A percentile compares a stretch with the other conserved stretches of the same genome.
phyloP scores from a whole-genome alignment of 2,888 invertebrate species.

The Scelioninae gen. 1 region DNA sequence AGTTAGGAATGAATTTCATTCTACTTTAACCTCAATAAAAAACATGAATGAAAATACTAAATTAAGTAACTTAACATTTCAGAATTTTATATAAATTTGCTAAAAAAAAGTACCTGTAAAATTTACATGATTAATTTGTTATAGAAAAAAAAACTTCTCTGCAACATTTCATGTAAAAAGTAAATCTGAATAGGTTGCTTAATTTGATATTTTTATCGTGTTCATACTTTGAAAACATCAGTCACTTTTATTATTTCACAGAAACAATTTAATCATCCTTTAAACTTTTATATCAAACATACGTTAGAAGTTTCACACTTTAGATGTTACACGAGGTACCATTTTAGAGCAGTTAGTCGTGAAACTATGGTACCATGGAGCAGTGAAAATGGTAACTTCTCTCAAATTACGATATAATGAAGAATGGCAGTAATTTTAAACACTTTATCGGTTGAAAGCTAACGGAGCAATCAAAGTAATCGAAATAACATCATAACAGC shows the following conservation, averaged over 20 bases:
- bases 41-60: no score
- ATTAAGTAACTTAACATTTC: no score
- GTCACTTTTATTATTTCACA: not conserved
- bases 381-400: slow-evolving; percentile 36
- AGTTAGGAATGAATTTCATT: not conserved
- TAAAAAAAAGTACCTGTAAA: no score
- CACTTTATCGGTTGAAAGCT: slow-evolving; percentile 26
- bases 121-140: no score
- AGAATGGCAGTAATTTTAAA: slow-evolving; percentile 43
- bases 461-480: slow-evolving; percentile 36
- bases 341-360: slow-evolving; percentile 48
- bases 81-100: no score
- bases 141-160: no score
- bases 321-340: slow-evolving; percentile 22
- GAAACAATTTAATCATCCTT: slow-evolving; percentile 5
- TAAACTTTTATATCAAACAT: slow-evolving; percentile 45
- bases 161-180: no score
- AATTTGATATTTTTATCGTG: no score
- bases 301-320: slow-evolving; percentile 39
- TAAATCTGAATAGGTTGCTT: no score
- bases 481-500: slow-evolving; percentile 10
- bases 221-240: not conserved
- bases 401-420: slow-evolving; percentile 44
- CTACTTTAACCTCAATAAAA: not conserved
- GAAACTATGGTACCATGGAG: slow-evolving; percentile 38